Evolutionary conservation across 2,888 invertebrate genomes (phyloP).

Genomic region (Stenodema calcarata): DNA sequence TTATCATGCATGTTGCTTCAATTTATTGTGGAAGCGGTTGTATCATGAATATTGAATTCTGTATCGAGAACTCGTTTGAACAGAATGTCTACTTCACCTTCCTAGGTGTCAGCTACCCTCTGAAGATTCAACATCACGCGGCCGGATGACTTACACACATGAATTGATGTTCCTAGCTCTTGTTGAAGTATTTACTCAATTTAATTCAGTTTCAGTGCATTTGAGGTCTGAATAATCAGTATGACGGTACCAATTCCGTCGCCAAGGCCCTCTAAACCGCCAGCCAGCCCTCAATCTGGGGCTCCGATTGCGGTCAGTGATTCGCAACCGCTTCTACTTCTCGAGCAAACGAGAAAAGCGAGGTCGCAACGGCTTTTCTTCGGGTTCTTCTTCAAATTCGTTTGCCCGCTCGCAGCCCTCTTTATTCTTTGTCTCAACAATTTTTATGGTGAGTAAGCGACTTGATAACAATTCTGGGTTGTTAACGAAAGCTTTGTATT

Average conservation of each 20-base stretch:
- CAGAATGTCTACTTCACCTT: too few relatives aligned
- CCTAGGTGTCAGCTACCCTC: too few relatives aligned
- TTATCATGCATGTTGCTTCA: too few relatives aligned
- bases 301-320: neutral
- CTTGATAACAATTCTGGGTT: neutral
- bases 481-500: too few relatives aligned
- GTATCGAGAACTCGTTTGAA: too few relatives aligned
- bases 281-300: neutral
- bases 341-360: neutral
- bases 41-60: too few relatives aligned
- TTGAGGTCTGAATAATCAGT: neutral
- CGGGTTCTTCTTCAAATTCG: slow-evolving; percentile 32
- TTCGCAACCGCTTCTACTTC: neutral
- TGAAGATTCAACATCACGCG: too few relatives aligned
- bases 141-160: too few relatives aligned
- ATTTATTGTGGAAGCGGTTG: too few relatives aligned
- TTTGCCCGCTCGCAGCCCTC: slow-evolving; percentile 9
- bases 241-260: neutral
- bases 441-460: neutral
- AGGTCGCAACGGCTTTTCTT: neutral
- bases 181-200: too few relatives aligned
- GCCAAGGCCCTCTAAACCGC: neutral
- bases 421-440: slow-evolving; percentile 20
- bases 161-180: too few relatives aligned
- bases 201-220: neutral